Percentiles rank a stretch among this genome's conserved stretches.
These are phyloP conservation scores for Halotydeus destructor DNA, from an alignment of 1,140 invertebrate genomes.

Conservation along the genomic window DNA sequence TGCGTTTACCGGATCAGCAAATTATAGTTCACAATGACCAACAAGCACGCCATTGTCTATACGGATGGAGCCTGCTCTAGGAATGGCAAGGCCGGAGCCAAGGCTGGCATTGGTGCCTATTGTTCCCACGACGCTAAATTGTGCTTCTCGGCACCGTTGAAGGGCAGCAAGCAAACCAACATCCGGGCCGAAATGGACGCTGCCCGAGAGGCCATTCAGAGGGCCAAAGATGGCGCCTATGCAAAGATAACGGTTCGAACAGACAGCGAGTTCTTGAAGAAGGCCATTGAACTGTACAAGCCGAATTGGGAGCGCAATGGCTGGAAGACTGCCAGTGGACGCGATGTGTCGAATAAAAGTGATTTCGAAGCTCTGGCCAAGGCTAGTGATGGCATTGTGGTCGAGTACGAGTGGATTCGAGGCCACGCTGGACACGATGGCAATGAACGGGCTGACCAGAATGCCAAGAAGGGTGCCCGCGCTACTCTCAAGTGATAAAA, in stretches of 20 bases:
- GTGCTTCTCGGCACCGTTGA: too few species aligned
- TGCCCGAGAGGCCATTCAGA: conserved; percentile 51
- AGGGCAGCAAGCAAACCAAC: conserved; percentile 71
- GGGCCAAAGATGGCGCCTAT: conserved; percentile 38
- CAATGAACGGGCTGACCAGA: conserved; percentile 69
- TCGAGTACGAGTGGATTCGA: conserved; percentile 44
- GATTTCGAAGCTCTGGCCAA: conserved; percentile 56
- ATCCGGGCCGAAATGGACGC: conserved; percentile 95
- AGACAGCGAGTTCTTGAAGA: conserved; percentile 26
- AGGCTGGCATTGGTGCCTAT: conserved; percentile 85
- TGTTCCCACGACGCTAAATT: conserved; percentile 37
- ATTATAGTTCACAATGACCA: too few species aligned
- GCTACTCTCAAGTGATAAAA: too few species aligned
- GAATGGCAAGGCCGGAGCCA: conserved; percentile 30
- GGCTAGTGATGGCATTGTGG: conserved; percentile 35
- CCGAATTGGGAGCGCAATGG: conserved; percentile 57
- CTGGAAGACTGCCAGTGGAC: conserved; percentile 48
- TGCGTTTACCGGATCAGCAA: too few species aligned
- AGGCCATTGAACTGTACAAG: conserved; percentile 20
- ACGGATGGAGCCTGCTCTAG: conserved; percentile 1
- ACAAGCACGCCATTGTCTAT: conserved; percentile 5
- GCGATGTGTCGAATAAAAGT: conserved; percentile 57
- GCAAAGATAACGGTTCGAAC: conserved; percentile 18
- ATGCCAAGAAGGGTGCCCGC: conserved; percentile 51
- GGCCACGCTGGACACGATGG: conserved; percentile 63